Percentiles rank a stretch among this genome's conserved stretches.
phyloP scores from a whole-genome alignment of 1,140 invertebrate genomes.

The Pseudomyrmex flavicornis region DNA sequence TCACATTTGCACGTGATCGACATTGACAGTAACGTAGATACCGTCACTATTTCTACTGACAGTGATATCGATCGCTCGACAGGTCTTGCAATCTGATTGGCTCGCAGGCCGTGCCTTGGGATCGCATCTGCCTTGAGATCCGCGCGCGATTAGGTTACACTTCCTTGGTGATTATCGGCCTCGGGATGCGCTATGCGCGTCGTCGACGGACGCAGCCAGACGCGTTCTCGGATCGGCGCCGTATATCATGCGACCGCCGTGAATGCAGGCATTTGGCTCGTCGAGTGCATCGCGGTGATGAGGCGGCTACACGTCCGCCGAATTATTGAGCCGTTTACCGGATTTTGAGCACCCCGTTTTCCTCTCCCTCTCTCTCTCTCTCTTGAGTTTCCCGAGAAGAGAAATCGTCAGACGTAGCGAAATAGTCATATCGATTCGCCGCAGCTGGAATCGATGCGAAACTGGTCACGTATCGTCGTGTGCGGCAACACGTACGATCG shows the following conservation, averaged over 20 bases:
- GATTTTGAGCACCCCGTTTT: not conserved
- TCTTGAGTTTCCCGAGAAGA: not conserved
- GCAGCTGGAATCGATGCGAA: slow-evolving; percentile 23
- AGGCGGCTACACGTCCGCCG: not conserved
- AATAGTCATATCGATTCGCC: slow-evolving; percentile 37
- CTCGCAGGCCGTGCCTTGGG: slow-evolving; percentile 9
- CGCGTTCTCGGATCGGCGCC: not conserved
- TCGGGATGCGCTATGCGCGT: not conserved
- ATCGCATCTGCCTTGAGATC: slow-evolving; percentile 36
- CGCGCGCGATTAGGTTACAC: slow-evolving; percentile 18
- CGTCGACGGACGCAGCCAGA: not conserved
- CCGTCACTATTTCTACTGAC: slow-evolving; percentile 26
- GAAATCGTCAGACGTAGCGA: slow-evolving; percentile 21
- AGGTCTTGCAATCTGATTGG: not conserved
- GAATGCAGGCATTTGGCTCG: not conserved
- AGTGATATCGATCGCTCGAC: not conserved
- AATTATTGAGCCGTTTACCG: slow-evolving; percentile 24
- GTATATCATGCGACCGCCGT: not conserved
- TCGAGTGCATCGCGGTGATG: slow-evolving; percentile 30
- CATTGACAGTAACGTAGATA: slow-evolving; percentile 29
- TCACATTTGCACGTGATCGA: slow-evolving; percentile 5
- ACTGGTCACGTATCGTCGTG: slow-evolving; percentile 30
- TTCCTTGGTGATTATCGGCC: slow-evolving; percentile 29
- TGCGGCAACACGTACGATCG: slow-evolving; percentile 57
- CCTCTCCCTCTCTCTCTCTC: no score